These are phyloP conservation scores for Amiota mariae DNA, from an alignment of 2,888 invertebrate genomes.

Conservation along the genomic window DNA sequence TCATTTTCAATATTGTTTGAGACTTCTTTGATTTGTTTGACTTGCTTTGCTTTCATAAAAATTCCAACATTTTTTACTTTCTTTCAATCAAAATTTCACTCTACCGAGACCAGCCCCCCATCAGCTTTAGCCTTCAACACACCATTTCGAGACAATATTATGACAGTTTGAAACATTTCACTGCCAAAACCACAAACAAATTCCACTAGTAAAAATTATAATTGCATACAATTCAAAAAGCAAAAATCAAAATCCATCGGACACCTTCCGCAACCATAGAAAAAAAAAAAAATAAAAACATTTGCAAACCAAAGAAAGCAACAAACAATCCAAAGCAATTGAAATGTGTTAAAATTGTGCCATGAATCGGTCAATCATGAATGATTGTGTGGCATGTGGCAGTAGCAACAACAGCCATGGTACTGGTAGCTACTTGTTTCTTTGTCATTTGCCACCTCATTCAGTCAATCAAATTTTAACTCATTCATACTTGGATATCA, in stretches of 20 bases:
- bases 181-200: conserved; percentile 17
- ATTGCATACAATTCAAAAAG: conserved; percentile 42
- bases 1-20: not conserved
- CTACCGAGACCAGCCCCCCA: too few species aligned
- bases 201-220: conserved; percentile 20
- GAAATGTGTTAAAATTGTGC: not conserved
- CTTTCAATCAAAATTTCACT: conserved; percentile 8
- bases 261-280: conserved; percentile 20
- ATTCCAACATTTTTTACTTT: not conserved
- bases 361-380: not conserved
- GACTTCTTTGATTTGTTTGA: not conserved
- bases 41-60: not conserved
- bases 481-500: not conserved
- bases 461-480: conserved; percentile 10
- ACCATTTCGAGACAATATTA: conserved; percentile 15
- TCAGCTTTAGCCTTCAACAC: too few species aligned
- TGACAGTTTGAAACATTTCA: conserved; percentile 16
- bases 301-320: not conserved
- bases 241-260: not conserved
- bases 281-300: not conserved
- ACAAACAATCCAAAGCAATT: conserved; percentile 3
- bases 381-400: conserved; percentile 22
- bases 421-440: conserved; percentile 17
- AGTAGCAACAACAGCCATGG: not conserved
- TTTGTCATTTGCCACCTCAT: conserved; percentile 20